A percentile compares a stretch with the other conserved stretches of the same genome.
phyloP scores from a whole-genome alignment of 2,113 vertebrate genomes.

The Neomonachus schauinslandi region DNA sequence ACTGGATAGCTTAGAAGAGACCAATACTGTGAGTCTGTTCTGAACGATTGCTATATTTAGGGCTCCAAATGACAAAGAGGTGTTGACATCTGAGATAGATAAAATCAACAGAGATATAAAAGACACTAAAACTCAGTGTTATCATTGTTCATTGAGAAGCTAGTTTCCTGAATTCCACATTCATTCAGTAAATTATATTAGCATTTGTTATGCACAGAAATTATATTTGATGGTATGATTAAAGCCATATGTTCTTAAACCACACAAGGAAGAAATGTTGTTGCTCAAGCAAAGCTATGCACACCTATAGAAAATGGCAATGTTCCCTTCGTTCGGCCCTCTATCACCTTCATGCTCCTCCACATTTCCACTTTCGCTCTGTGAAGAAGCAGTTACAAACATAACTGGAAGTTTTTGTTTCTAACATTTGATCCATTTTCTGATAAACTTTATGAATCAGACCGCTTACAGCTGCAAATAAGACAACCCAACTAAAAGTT shows the following conservation, averaged over 20 bases:
- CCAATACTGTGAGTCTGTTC: slow-evolving; percentile 45
- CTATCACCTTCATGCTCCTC: neutral
- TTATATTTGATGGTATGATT: slow-evolving; percentile 70
- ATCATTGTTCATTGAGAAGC: slow-evolving; percentile 58
- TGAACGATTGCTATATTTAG: slow-evolving; percentile 39
- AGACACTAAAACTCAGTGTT: slow-evolving; percentile 47
- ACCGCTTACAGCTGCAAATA: neutral
- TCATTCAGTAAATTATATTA: slow-evolving; percentile 72
- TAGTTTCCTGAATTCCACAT: slow-evolving; percentile 63
- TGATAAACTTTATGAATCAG: neutral
- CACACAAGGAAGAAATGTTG: neutral
- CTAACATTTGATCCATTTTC: neutral
- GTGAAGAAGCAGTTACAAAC: neutral
- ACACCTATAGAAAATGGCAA: neutral
- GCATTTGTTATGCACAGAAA: neutral
- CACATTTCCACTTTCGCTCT: neutral
- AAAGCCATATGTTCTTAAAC: slow-evolving; percentile 66
- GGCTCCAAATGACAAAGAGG: slow-evolving; percentile 51
- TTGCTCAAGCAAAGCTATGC: neutral
- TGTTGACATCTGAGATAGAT: slow-evolving; percentile 79
- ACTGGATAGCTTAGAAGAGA: neutral
- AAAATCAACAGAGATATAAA: slow-evolving; percentile 66
- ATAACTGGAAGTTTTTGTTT: neutral
- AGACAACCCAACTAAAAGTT: neutral
- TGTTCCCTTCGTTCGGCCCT: neutral